A percentile compares a stretch with the other conserved stretches of the same genome.
These are phyloP conservation scores for Zosterops lateralis DNA, from an alignment of 2,113 vertebrate genomes.

Conservation along the genomic window DNA sequence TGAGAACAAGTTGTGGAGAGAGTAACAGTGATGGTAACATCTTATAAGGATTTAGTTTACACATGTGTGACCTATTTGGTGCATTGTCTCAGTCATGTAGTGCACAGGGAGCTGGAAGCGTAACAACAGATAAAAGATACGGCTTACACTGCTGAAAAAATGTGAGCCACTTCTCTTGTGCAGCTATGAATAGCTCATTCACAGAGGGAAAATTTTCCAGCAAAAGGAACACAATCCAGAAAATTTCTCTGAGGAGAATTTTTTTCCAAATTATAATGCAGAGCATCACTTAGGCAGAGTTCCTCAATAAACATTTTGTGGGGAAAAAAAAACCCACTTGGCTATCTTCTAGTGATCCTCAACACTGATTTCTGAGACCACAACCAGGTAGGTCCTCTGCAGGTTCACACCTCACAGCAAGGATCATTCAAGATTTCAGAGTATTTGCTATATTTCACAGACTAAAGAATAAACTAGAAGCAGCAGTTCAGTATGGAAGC, in stretches of 20 bases:
- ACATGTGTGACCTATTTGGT: background rate
- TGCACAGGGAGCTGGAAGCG: background rate
- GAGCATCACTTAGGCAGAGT: background rate
- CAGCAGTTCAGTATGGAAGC: background rate
- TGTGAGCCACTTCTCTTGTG: background rate
- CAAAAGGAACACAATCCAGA: background rate
- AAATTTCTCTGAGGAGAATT: background rate
- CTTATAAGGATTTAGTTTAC: constrained; percentile 28
- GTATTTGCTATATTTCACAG: background rate
- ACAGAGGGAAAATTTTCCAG: background rate
- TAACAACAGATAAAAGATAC: background rate
- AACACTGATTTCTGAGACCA: background rate
- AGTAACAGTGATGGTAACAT: background rate
- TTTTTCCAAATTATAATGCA: background rate
- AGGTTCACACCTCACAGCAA: background rate
- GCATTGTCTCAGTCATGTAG: background rate
- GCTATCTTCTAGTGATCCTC: background rate
- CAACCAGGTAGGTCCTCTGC: background rate
- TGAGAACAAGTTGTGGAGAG: background rate
- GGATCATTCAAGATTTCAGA: background rate
- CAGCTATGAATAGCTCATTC: background rate
- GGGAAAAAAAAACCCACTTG: background rate
- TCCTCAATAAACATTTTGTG: background rate
- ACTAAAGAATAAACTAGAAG: background rate
- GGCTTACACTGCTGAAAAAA: background rate